Evolutionary conservation across 1,140 invertebrate species (phyloP).

Genomic region (Octopus sinensis): DNA sequence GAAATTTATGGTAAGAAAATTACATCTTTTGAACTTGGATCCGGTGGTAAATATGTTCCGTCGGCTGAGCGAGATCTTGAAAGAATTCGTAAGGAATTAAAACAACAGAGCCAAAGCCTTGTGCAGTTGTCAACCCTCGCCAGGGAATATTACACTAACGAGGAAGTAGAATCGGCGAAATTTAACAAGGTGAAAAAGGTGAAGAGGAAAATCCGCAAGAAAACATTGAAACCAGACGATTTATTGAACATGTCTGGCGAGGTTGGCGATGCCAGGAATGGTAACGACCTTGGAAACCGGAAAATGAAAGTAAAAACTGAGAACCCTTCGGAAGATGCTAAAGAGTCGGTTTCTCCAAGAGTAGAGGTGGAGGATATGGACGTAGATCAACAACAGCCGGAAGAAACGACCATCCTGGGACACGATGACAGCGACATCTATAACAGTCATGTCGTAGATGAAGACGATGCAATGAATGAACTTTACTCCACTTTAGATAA

Average conservation of each 20-base stretch:
- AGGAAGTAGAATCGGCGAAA: conserved; percentile 67
- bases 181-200: conserved; percentile 96
- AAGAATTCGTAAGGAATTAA: conserved; percentile 51
- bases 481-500: conserved; percentile 73
- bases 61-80: conserved; percentile 54
- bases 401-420: neutral
- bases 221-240: conserved; percentile 63
- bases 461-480: conserved; percentile 77
- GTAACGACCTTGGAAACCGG: conserved; percentile 23
- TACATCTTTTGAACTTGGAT: conserved; percentile 65
- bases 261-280: conserved; percentile 39
- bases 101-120: conserved; percentile 48
- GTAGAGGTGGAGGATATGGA: neutral
- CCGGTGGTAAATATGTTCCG: conserved; percentile 48
- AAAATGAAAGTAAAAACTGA: conserved; percentile 32
- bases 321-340: neutral
- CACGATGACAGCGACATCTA: neutral
- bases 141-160: conserved; percentile 82
- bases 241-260: conserved; percentile 57
- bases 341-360: neutral
- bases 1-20: conserved; percentile 81
- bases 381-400: neutral
- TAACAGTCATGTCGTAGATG: conserved; percentile 57
- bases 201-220: conserved; percentile 63
- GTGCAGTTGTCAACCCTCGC: conserved; percentile 66